phyloP scores from a whole-genome alignment of 2,797 vertebrate genomes.

The Paguma larvata region DNA sequence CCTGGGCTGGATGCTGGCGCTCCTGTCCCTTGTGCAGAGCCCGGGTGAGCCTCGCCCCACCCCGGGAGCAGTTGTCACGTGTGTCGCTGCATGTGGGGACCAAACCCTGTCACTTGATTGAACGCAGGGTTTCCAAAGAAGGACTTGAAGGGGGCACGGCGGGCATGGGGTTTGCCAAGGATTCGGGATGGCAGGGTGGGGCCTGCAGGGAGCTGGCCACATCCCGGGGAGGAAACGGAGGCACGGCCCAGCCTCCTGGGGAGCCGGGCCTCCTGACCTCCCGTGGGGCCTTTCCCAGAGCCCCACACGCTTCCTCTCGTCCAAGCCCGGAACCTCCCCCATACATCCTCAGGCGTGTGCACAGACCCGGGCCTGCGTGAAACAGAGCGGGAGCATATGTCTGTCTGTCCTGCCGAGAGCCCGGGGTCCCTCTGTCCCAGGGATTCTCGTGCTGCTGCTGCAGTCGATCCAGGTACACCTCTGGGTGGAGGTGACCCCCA shows the following conservation, averaged over 20 bases:
- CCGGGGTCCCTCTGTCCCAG: no score
- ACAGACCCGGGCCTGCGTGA: neutral
- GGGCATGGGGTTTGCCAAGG: neutral
- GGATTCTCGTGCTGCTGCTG: rapidly evolving
- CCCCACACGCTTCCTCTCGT: rapidly evolving
- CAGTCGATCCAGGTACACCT: no score
- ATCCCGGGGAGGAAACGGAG: neutral
- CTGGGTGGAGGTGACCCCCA: neutral
- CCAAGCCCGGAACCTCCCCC: neutral
- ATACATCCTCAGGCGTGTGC: no score
- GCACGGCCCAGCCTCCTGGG: neutral
- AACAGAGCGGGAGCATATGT: rapidly evolving
- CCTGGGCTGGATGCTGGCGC: rapidly evolving
- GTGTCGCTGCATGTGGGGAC: neutral
- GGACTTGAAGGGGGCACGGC: neutral
- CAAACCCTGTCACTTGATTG: neutral
- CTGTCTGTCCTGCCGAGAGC: no score
- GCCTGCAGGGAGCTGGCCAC: no score
- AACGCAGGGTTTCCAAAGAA: neutral
- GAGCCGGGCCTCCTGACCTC: neutral
- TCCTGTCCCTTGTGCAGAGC: neutral
- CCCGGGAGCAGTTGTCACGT: rapidly evolving
- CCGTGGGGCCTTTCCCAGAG: neutral
- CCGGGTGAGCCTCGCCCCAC: rapidly evolving
- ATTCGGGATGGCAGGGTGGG: no score